phyloP scores from a whole-genome alignment of 2,888 invertebrate genomes.

The Abscondita cerata region DNA sequence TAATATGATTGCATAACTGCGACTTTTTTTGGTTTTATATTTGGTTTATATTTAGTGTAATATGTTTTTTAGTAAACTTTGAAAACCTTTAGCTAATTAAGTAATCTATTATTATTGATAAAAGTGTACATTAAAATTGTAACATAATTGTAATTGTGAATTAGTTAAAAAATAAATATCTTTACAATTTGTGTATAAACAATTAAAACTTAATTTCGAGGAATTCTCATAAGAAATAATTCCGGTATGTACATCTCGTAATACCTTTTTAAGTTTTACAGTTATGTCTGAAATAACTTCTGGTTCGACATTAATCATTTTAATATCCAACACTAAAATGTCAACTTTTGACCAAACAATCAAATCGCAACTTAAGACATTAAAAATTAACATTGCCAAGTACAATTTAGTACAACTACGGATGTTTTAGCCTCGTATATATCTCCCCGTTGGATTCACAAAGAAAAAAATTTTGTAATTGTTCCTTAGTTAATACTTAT shows the following conservation, averaged over 20 bases:
- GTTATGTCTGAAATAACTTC: background rate
- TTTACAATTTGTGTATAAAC: no score
- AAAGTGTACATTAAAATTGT: no score
- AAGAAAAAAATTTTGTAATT: background rate
- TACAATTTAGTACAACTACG: background rate
- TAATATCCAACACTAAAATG: background rate
- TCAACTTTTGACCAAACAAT: background rate
- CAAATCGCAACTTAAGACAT: background rate
- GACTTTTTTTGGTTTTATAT: no score
- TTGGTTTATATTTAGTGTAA: no score
- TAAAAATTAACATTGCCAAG: constrained; percentile 1
- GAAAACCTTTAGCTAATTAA: no score
- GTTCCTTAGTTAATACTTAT: background rate
- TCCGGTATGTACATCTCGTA: background rate
- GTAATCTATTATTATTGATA: no score
- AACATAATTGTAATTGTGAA: no score
- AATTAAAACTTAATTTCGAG: background rate
- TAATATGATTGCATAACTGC: background rate
- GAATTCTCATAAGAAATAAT: constrained; percentile 1
- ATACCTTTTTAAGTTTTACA: background rate
- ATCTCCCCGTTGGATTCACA: background rate
- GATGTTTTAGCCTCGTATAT: background rate
- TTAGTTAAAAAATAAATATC: no score
- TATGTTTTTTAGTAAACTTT: no score
- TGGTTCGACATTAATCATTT: background rate